Evolutionary conservation across 2,113 vertebrate genomes (phyloP).

Genomic region (Leptocoma aspasia): DNA sequence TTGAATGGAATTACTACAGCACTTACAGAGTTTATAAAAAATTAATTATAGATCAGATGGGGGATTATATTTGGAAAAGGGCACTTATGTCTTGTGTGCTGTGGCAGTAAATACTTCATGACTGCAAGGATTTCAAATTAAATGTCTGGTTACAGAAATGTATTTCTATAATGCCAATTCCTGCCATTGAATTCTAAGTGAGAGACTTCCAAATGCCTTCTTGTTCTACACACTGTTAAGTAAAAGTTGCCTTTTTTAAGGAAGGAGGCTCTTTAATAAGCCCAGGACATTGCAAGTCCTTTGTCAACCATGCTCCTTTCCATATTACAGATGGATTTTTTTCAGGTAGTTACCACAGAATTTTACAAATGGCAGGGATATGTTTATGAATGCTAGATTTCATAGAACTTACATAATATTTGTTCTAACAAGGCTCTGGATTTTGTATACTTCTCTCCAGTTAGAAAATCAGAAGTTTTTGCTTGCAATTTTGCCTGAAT

Average conservation of each 20-base stretch:
- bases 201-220: neutral
- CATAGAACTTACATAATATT: neutral
- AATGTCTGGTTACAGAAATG: neutral
- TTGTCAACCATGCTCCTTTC: neutral
- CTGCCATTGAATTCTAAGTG: neutral
- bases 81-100: neutral
- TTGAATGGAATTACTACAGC: neutral
- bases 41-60: conserved; percentile 35
- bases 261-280: neutral
- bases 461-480: neutral
- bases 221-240: neutral
- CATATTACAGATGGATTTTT: neutral
- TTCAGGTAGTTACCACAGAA: neutral
- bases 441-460: neutral
- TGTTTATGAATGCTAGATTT: neutral
- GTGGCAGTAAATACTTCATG: conserved; percentile 22
- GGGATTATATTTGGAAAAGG: conserved; percentile 7
- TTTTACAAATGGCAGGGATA: neutral
- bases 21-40: neutral
- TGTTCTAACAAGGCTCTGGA: neutral
- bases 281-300: neutral
- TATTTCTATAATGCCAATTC: neutral
- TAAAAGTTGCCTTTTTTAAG: conserved; percentile 8
- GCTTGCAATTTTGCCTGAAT: neutral
- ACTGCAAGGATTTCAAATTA: conserved; percentile 7